phyloP scores from a whole-genome alignment of 2,797 vertebrate genomes.

The Sebastes paucispinis region DNA sequence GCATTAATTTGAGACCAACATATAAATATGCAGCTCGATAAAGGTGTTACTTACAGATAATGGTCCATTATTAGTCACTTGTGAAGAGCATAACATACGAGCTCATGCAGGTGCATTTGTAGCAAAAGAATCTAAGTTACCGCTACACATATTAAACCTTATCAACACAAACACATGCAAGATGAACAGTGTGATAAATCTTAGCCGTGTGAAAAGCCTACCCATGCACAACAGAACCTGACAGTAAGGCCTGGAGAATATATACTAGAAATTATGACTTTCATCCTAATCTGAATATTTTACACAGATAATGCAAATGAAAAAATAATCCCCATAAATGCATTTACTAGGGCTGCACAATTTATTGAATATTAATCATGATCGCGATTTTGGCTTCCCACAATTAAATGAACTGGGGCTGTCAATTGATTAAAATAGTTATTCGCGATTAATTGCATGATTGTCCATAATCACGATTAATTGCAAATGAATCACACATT shows the following conservation, averaged over 20 bases:
- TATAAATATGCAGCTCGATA: slow-evolving; percentile 39
- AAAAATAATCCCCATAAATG: slow-evolving; percentile 5
- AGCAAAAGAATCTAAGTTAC: slow-evolving; percentile 42
- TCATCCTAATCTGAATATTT: slow-evolving; percentile 15
- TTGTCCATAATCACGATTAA: no score
- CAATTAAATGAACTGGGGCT: no score
- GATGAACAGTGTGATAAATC: slow-evolving; percentile 38
- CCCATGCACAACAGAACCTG: slow-evolving; percentile 55
- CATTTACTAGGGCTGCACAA: neutral
- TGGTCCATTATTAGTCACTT: slow-evolving; percentile 41
- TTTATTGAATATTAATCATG: no score
- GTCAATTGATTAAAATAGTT: no score
- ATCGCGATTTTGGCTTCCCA: no score
- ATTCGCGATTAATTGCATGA: no score
- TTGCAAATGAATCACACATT: no score
- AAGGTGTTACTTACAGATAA: neutral
- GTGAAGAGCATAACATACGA: slow-evolving; percentile 48
- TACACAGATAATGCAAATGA: slow-evolving; percentile 3
- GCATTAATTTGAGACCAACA: slow-evolving; percentile 45
- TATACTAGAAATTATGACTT: slow-evolving; percentile 1
- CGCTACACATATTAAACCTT: slow-evolving; percentile 43
- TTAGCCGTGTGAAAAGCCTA: slow-evolving; percentile 43
- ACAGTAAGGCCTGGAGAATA: slow-evolving; percentile 22
- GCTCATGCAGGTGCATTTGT: slow-evolving; percentile 58
- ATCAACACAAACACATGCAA: slow-evolving; percentile 67